A percentile compares a stretch with the other conserved stretches of the same genome.
Conservation (phyloP, 2,113 vertebrate genomes). For the Siphamia tubifer region DNA sequence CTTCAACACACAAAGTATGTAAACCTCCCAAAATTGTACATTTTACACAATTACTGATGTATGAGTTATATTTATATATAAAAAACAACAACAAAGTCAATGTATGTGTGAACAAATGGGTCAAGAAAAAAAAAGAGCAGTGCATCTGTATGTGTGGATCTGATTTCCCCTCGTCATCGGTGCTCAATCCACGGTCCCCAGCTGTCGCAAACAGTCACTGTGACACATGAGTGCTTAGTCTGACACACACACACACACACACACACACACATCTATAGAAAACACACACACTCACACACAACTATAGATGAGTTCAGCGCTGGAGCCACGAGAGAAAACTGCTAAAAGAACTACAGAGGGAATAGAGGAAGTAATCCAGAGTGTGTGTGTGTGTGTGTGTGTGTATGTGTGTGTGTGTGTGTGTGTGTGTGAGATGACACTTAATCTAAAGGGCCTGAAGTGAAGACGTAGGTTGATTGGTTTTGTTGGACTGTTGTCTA, state of each 20-base stretch:
- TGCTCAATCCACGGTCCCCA: slow-evolving; percentile 57
- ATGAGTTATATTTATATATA: too few species aligned
- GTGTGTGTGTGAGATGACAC: too few species aligned
- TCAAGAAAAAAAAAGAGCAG: slow-evolving; percentile 16
- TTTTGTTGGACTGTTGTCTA: slow-evolving; percentile 1
- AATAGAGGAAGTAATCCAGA: neutral
- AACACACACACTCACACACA: slow-evolving; percentile 20
- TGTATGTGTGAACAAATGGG: too few species aligned
- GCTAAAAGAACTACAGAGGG: neutral
- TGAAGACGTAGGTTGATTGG: slow-evolving; percentile 8
- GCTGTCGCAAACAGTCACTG: slow-evolving; percentile 74
- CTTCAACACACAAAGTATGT: too few species aligned
- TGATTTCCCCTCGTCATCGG: slow-evolving; percentile 69
- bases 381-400: neutral
- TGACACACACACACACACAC: slow-evolving; percentile 31
- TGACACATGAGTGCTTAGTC: slow-evolving; percentile 48
- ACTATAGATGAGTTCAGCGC: slow-evolving; percentile 1
- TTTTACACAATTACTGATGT: too few species aligned
- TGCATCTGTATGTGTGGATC: slow-evolving; percentile 47
- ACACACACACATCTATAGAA: slow-evolving; percentile 21
- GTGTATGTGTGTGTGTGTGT: too few species aligned
- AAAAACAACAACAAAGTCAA: too few species aligned
- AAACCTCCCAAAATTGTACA: too few species aligned
- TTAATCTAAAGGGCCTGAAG: slow-evolving; percentile 1
- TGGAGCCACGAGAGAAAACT: slow-evolving; percentile 37